Evolutionary conservation across 2,797 vertebrate genomes (phyloP).

Genomic region (Nyctibius grandis): DNA sequence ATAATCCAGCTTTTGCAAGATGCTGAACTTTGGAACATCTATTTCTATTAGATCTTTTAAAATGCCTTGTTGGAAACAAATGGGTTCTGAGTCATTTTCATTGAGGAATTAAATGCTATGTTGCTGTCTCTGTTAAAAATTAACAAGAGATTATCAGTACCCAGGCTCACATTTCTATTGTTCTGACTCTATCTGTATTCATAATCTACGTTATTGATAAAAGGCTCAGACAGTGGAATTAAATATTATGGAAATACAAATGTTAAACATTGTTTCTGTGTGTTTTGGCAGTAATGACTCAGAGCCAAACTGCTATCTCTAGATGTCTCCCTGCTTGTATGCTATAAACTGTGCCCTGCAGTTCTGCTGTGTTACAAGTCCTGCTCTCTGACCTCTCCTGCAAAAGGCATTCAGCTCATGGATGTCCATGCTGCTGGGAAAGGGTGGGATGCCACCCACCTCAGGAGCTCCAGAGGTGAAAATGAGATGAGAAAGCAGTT

Average conservation of each 20-base stretch:
- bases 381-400: neutral
- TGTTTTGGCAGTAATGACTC: conserved; percentile 22
- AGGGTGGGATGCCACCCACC: neutral
- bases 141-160: neutral
- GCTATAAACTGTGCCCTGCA: neutral
- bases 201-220: conserved; percentile 4
- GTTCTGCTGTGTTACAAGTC: neutral
- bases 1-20: neutral
- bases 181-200: neutral
- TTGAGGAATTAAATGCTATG: neutral
- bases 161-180: neutral
- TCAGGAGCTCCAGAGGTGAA: neutral
- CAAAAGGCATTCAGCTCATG: neutral
- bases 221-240: conserved; percentile 14
- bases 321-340: neutral
- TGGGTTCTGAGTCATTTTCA: neutral
- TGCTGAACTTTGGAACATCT: neutral
- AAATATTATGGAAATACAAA: neutral
- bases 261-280: conserved; percentile 4
- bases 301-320: neutral
- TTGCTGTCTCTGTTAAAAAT: neutral
- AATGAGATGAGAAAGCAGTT: neutral
- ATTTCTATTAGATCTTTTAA: neutral
- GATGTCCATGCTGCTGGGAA: rapidly evolving
- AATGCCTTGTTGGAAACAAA: neutral